phyloP scores from a whole-genome alignment of 1,140 invertebrate species.

The Stegodyphus mimosarum region DNA sequence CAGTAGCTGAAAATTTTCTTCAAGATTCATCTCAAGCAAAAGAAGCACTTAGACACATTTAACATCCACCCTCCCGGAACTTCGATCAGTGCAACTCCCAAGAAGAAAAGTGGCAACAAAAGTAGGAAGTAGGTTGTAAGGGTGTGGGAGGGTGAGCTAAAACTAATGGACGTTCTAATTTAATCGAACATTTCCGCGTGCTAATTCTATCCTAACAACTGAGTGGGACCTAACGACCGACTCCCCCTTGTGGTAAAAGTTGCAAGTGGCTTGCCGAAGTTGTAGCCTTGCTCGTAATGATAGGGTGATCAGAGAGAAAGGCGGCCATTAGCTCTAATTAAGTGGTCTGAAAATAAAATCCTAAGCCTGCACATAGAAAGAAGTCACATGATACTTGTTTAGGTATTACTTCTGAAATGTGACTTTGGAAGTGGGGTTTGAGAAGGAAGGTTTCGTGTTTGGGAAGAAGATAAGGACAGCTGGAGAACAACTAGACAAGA shows the following conservation, averaged over 20 bases:
- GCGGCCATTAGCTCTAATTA: constrained; percentile 52
- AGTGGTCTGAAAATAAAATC: constrained; percentile 39
- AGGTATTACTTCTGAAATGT: too few species aligned
- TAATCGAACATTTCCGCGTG: constrained; percentile 51
- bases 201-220: constrained; percentile 50
- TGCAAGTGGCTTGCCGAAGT: constrained; percentile 20
- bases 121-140: not conserved
- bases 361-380: constrained; percentile 5
- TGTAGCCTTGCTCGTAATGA: constrained; percentile 41
- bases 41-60: too few species aligned
- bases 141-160: not conserved
- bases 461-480: too few species aligned
- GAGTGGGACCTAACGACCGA: not conserved
- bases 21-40: too few species aligned
- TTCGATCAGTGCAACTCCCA: too few species aligned
- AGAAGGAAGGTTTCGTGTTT: too few species aligned
- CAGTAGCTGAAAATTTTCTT: not conserved
- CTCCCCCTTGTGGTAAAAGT: constrained; percentile 35
- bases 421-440: too few species aligned
- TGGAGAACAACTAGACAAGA: too few species aligned
- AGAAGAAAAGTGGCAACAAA: too few species aligned
- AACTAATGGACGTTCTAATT: constrained; percentile 57
- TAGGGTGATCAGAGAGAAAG: constrained; percentile 35
- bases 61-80: too few species aligned
- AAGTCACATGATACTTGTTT: constrained; percentile 29